A percentile compares a stretch with the other conserved stretches of the same genome.
Conservation (phyloP, 2,888 invertebrate species). For the Dasysyrphus tricinctus region DNA sequence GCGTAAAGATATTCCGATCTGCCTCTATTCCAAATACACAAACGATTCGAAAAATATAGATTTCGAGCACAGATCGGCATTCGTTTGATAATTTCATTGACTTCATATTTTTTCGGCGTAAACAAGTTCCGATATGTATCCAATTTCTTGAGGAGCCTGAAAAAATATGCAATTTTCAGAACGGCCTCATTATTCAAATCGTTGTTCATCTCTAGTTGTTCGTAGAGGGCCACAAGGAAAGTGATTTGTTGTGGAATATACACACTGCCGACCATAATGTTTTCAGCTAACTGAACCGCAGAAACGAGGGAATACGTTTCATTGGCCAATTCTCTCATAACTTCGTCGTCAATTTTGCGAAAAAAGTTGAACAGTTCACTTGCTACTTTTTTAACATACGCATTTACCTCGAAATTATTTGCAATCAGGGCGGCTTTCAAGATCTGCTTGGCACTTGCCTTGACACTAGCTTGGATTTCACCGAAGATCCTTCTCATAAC, state of each 20-base stretch:
- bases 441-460: neutral
- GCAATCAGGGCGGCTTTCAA: neutral
- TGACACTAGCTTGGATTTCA: neutral
- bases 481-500: neutral
- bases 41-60: neutral
- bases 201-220: neutral
- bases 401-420: neutral
- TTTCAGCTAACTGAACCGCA: neutral
- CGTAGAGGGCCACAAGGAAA: slow-evolving; percentile 8
- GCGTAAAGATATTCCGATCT: slow-evolving; percentile 18
- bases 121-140: neutral
- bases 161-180: slow-evolving; percentile 5
- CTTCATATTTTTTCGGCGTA: neutral
- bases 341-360: neutral
- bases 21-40: slow-evolving; percentile 40
- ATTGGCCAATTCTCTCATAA: slow-evolving; percentile 23
- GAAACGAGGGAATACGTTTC: slow-evolving; percentile 11
- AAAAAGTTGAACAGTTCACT: neutral
- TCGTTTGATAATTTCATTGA: neutral
- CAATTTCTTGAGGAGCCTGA: neutral
- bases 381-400: neutral
- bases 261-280: slow-evolving; percentile 6
- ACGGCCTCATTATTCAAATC: slow-evolving; percentile 23
- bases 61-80: slow-evolving; percentile 31
- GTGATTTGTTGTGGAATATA: slow-evolving; percentile 31